These are phyloP conservation scores for Phania funesta DNA, from an alignment of 2,888 invertebrate species.

Conservation along the genomic window DNA sequence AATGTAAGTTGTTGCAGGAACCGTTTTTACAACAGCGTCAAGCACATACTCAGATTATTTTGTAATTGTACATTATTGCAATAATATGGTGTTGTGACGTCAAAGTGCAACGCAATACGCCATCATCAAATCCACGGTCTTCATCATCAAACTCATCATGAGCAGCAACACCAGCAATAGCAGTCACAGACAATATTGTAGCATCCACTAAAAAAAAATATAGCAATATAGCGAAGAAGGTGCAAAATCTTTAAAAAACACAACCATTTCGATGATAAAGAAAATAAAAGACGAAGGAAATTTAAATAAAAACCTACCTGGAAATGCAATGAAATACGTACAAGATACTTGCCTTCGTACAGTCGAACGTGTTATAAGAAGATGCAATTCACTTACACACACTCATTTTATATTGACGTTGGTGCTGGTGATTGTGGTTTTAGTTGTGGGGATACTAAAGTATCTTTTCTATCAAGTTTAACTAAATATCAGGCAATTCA, in stretches of 20 bases:
- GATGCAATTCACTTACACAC: slow-evolving; percentile 43
- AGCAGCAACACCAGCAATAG: slow-evolving; percentile 4
- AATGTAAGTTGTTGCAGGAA: not conserved
- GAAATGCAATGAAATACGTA: slow-evolving; percentile 15
- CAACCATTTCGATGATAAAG: slow-evolving; percentile 37
- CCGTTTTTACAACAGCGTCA: not conserved
- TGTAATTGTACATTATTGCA: slow-evolving; percentile 57
- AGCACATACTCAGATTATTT: slow-evolving; percentile 52
- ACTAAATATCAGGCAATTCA: slow-evolving; percentile 58
- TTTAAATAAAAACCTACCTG: not conserved
- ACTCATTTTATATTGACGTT: not conserved
- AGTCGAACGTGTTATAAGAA: slow-evolving; percentile 41
- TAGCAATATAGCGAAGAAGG: slow-evolving; percentile 35
- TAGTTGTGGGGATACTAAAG: slow-evolving; percentile 32
- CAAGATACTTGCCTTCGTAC: slow-evolving; percentile 6
- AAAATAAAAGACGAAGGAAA: not conserved
- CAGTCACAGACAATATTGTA: slow-evolving; percentile 27
- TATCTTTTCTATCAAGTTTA: slow-evolving; percentile 52
- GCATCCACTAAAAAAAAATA: no score
- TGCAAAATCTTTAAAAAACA: slow-evolving; percentile 56
- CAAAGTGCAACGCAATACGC: slow-evolving; percentile 61
- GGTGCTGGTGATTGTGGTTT: not conserved
- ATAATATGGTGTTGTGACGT: slow-evolving; percentile 58
- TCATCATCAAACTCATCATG: slow-evolving; percentile 17
- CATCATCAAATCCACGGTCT: slow-evolving; percentile 38